Base-by-base conservation (phyloP, 2,888 invertebrate species). In the Cecidostiba fungosa region DNA sequence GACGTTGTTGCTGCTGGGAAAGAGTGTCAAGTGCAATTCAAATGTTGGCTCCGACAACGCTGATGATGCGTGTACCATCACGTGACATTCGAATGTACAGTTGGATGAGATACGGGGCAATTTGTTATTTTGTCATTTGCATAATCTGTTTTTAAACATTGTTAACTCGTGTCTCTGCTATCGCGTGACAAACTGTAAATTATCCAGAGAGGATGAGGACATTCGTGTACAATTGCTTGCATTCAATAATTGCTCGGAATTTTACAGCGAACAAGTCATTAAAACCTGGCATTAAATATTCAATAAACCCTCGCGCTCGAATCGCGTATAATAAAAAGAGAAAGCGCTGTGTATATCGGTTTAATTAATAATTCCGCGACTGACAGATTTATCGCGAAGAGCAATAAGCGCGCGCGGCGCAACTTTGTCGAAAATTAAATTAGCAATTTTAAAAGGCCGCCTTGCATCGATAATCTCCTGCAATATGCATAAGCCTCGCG, bases 11-110 rank as follows among this genome's bases (percentile, higher is more conserved):
- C 23, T 23, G 8, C 36, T 23, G 72, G 80, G 72, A 19, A 73
- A 72, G 54, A 70, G 54, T 39, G 81, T 66, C 62, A 43, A 82
- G 81, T 66, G 66, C 74, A 74, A 74, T 82, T 74, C 66, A 74
- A 82, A 82, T 43, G 74, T 82, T 74, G 39, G 43, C 59, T 81
- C 73, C 47, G 79, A 23, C 69, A n/a, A 54, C 8, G 50, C 14
- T 50, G 50, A 16, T 12, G 19, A 29, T 19, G 54, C 59, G 59
- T 14, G 4, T 3, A n/a, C 54, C 4, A 0, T 4, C 54, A n/a
- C 54, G 54, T 54, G 54, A 19, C n/a, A 50, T 50, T 16, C 36
- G 36, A 6, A 36, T 36, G 6, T n/a, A n/a, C n/a, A 43, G 43
- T 43, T 43, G 12, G 43, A 10, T 3, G 12, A 6, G 39, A 43